Percentiles rank a stretch among this genome's conserved stretches.
Evolutionary conservation across 2,797 vertebrate genomes (phyloP).

Genomic region (Lepus townsendii): DNA sequence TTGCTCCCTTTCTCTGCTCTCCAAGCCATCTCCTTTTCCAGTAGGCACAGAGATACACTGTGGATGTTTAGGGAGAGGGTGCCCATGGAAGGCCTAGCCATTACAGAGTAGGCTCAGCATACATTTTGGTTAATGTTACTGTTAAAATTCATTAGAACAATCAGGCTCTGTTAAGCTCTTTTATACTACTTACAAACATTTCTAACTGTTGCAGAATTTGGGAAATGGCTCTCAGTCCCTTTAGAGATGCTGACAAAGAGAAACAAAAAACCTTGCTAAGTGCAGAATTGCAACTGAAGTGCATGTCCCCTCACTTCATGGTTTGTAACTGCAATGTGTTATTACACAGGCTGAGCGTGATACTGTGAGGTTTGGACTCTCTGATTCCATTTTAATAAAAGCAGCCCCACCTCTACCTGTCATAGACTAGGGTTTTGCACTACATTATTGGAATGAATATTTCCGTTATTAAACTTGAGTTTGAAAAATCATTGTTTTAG

Average conservation of each 20-base stretch:
- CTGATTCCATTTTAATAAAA: not conserved
- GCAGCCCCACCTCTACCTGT: not conserved
- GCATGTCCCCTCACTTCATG: rapidly evolving
- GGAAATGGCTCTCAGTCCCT: not conserved
- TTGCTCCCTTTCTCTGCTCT: not conserved
- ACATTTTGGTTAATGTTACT: not conserved
- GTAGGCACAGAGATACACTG: rapidly evolving
- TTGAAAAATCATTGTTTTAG: slow-evolving; percentile 27
- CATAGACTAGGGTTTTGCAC: not conserved
- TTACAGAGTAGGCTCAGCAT: not conserved
- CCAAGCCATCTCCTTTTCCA: not conserved
- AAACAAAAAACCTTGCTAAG: not conserved
- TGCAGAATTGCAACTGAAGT: not conserved
- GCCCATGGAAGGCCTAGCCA: not conserved
- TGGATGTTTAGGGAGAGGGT: not conserved
- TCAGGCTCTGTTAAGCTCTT: not conserved
- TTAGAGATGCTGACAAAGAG: not conserved
- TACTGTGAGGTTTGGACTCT: not conserved
- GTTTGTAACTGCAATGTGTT: not conserved
- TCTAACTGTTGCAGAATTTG: not conserved
- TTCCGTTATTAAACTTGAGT: not conserved
- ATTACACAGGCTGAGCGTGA: not conserved
- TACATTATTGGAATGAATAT: slow-evolving; percentile 6
- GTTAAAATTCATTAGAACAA: not conserved
- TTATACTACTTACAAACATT: not conserved